Evolutionary conservation across 2,797 vertebrate genomes (phyloP).

Genomic region (Phaenicophaeus curvirostris): DNA sequence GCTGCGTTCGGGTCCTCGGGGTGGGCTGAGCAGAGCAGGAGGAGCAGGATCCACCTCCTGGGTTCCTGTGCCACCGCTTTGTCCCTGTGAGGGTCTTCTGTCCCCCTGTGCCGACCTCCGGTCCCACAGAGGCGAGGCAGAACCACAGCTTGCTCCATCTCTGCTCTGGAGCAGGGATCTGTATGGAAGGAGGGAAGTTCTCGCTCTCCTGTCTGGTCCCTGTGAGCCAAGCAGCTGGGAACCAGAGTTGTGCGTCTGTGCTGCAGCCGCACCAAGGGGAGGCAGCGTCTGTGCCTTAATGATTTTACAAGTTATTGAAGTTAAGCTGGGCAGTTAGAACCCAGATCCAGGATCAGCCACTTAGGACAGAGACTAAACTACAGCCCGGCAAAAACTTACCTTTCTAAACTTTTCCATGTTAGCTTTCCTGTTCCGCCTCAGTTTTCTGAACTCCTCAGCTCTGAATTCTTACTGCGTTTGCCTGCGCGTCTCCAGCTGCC

Average conservation of each 20-base stretch:
- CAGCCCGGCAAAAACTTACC: neutral
- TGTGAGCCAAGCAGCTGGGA: neutral
- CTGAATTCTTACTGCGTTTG: neutral
- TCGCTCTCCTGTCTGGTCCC: neutral
- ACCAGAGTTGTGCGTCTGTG: neutral
- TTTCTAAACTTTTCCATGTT: neutral
- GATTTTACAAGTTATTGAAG: neutral
- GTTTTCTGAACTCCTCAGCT: neutral
- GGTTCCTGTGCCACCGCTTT: accelerated
- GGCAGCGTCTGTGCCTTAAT: conserved; percentile 42
- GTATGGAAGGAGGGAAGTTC: neutral
- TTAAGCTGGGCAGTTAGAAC: neutral
- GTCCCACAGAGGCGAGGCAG: neutral
- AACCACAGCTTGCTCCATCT: neutral
- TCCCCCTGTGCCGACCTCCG: neutral
- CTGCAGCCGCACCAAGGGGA: neutral
- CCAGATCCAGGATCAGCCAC: neutral
- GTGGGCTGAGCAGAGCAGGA: neutral
- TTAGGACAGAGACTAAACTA: neutral
- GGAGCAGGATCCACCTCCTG: neutral
- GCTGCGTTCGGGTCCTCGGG: neutral
- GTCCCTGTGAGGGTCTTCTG: neutral
- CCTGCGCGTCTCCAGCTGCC: neutral
- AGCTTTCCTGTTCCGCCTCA: neutral
- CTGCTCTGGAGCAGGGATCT: neutral